Evolutionary conservation across 2,113 vertebrate species (phyloP).

Genomic region (Chaetops frenatus): DNA sequence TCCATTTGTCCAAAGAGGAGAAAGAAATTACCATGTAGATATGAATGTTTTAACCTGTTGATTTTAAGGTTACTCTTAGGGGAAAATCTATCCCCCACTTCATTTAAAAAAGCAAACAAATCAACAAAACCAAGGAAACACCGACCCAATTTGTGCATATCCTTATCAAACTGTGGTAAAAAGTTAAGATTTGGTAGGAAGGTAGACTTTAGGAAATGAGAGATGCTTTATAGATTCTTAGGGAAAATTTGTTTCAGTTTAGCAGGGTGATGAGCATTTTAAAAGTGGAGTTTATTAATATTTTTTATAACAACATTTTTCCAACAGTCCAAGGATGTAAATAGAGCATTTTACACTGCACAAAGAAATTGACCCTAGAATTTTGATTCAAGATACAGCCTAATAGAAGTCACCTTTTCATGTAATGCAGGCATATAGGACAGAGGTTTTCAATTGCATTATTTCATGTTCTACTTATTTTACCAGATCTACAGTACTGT

Average conservation of each 20-base stretch:
- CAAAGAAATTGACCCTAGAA: neutral
- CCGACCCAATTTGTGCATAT: neutral
- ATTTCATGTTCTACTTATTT: neutral
- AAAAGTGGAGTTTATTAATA: neutral
- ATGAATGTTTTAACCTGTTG: neutral
- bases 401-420: neutral
- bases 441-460: neutral
- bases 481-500: neutral
- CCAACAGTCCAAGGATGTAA: neutral
- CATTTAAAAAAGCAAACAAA: neutral
- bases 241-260: neutral
- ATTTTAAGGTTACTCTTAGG: neutral
- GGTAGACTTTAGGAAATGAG: neutral
- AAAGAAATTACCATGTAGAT: neutral
- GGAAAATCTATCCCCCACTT: neutral
- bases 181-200: neutral
- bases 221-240: neutral
- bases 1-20: neutral
- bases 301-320: neutral
- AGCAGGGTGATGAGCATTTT: neutral
- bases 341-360: neutral
- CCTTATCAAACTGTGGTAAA: neutral
- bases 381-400: neutral
- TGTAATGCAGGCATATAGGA: neutral
- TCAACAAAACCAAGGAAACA: neutral